Evolutionary conservation across 2,888 invertebrate species (phyloP).

Genomic region (Eumacrocentrus americanus): DNA sequence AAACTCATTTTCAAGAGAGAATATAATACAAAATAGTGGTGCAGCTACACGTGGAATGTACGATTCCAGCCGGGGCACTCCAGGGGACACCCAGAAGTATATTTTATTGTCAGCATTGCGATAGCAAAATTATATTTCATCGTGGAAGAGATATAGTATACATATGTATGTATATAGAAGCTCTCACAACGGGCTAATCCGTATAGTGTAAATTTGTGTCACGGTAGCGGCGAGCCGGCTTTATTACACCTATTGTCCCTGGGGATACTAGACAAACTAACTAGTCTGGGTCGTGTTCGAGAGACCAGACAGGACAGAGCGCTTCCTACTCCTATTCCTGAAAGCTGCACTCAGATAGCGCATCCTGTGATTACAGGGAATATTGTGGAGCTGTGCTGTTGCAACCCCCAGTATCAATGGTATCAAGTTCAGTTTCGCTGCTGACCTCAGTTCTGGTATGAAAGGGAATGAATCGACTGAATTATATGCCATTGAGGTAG

Average conservation of each 20-base stretch:
- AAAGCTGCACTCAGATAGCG: no score
- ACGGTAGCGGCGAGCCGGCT: slow-evolving; percentile 6
- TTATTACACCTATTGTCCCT: slow-evolving; percentile 11
- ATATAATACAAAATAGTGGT: background rate
- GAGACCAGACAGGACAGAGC: background rate
- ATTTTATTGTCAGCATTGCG: slow-evolving; percentile 20
- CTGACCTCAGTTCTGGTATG: slow-evolving; percentile 1
- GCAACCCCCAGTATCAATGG: background rate
- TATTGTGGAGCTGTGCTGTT: background rate
- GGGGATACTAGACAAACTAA: background rate
- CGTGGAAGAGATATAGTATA: slow-evolving; percentile 6
- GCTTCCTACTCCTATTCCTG: no score
- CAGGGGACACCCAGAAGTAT: slow-evolving; percentile 16
- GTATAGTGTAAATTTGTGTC: slow-evolving; percentile 19
- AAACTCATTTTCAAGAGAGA: slow-evolving; percentile 3
- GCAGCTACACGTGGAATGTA: slow-evolving; percentile 9
- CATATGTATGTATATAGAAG: no score
- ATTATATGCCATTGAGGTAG: background rate
- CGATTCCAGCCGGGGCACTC: slow-evolving; percentile 14
- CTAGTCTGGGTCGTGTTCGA: background rate
- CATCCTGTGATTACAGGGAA: no score
- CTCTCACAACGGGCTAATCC: slow-evolving; percentile 12
- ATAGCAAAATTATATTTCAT: slow-evolving; percentile 23
- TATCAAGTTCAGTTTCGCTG: slow-evolving; percentile 1
- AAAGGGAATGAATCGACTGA: no score